These are phyloP conservation scores for Diacarnus erythraeanus DNA, from an alignment of 37 sponge, comb jelly and placozoan species.

Conservation along the genomic window DNA sequence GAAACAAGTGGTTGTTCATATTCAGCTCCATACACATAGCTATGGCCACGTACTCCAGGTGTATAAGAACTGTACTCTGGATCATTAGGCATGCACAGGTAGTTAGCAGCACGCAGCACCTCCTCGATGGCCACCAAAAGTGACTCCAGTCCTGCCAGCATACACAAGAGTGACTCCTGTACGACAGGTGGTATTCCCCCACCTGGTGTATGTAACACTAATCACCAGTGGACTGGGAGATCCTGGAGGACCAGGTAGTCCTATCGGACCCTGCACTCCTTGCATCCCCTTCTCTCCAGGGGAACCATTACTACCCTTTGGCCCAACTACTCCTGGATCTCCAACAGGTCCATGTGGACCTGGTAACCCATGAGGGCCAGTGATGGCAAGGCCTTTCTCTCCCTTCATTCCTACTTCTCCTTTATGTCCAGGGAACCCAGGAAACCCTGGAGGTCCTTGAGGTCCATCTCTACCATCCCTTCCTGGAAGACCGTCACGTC, in stretches of 20 bases:
- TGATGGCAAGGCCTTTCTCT: too few species aligned
- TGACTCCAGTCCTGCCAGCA: slow-evolving; percentile 20
- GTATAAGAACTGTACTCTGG: slow-evolving; percentile 10
- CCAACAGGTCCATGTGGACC: too few species aligned
- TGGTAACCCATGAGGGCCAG: too few species aligned
- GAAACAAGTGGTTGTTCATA: slow-evolving; percentile 8
- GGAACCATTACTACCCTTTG: too few species aligned
- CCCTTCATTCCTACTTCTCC: too few species aligned
- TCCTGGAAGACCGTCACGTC: too few species aligned
- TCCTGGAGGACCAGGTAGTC: not conserved
- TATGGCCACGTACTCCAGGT: slow-evolving; percentile 8
- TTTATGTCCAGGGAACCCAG: too few species aligned
- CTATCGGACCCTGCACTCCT: too few species aligned
- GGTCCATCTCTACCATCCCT: too few species aligned
- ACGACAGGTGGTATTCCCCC: slow-evolving; percentile 57
- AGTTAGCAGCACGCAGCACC: slow-evolving; percentile 62
- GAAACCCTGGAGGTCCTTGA: too few species aligned
- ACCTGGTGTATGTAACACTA: slow-evolving; percentile 49
- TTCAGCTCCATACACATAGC: slow-evolving; percentile 42
- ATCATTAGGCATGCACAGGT: slow-evolving; percentile 45
- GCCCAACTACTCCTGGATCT: too few species aligned
- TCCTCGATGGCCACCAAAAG: slow-evolving; percentile 14
- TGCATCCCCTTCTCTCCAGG: too few species aligned
- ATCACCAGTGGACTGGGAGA: not conserved
- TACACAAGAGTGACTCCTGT: slow-evolving; percentile 46